Evolutionary conservation across 2,113 vertebrate genomes (phyloP), one percentile per base, ranked within the genome.

Genomic region (Alaudala cheleensis): DNA sequence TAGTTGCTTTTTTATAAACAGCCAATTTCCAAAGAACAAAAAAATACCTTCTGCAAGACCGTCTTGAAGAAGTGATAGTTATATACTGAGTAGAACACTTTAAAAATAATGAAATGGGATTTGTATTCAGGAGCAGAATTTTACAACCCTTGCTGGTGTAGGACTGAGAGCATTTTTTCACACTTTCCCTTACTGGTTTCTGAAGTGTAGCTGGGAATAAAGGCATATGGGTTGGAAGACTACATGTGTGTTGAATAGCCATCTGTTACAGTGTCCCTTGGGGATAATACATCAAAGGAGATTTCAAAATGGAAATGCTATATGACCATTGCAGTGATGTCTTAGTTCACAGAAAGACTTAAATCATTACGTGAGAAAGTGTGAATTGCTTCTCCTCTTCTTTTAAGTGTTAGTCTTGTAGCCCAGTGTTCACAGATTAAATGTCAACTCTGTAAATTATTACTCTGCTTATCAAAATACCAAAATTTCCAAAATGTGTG

Each of bases 301-400:
- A 88, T 74, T 83, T 88, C 71, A 86, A 88, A 83, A 88, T 91
- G 82, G 65, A 89, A 93, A 88, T 86, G 44, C 71, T 92, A 2
- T 91, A 40, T 94, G 88, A 54, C 87, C 79, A 77, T 42, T 71
- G 42, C 39, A 86, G 47, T 64, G 54, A 76, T 78, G 47, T 54
- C 78, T 94, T 82, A 31, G 62, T 88, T 92, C 34, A 26, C 58
- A 66, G 51, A 70, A 83, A 62, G 26, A 42, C 42, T 78, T 44
- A 77, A 95, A 88, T 74, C 24, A 34, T 37, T 26, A 65, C 54
- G n/a, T 44, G 23, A 72, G 34, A 65, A 87, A 79, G 40, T 51
- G 33, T 78, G 65, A 88, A 79, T 81, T 79, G 33, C 33, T 72
- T 54, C 11, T 95, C 18, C 62, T 72, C 29, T 76, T 66, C 57